Conservation (phyloP, 2,113 vertebrate genomes). For the Motacilla alba region DNA sequence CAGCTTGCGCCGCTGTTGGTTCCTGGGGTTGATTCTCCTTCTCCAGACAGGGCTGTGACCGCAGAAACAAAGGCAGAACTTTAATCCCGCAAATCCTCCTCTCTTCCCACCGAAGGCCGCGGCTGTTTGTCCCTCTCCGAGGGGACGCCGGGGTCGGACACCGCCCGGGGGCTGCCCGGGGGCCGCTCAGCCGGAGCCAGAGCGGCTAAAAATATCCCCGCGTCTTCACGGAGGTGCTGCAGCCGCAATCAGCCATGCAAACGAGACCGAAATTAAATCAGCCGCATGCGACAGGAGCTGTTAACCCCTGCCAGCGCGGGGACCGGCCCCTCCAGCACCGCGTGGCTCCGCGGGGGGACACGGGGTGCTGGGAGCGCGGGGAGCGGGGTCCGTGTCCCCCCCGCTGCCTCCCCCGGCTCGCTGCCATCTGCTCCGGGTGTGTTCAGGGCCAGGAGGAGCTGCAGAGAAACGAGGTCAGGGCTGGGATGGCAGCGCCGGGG, state of each 20-base stretch:
- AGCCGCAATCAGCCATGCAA: neutral
- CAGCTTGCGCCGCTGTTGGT: neutral
- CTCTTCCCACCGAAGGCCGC: fast-evolving
- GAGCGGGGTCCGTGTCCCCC: fast-evolving
- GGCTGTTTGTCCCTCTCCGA: fast-evolving
- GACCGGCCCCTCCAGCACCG: fast-evolving
- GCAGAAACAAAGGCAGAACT: neutral
- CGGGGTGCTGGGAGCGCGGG: fast-evolving
- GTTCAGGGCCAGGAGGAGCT: neutral
- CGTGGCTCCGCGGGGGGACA: fast-evolving
- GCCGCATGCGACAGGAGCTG: neutral
- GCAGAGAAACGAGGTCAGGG: constrained; percentile 19
- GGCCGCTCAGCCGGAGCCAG: neutral
- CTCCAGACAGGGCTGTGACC: neutral
- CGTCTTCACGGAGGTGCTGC: neutral
- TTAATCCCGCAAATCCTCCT: neutral
- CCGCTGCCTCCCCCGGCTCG: neutral
- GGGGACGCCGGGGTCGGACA: neutral
- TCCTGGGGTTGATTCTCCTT: neutral
- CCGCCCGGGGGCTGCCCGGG: neutral
- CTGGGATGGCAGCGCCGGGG: neutral
- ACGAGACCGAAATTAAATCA: neutral
- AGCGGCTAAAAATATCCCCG: neutral
- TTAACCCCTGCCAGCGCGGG: neutral
- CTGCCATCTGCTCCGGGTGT: neutral